Percentiles rank a stretch among this genome's conserved stretches.
Evolutionary conservation across 2,797 vertebrate genomes (phyloP).

Genomic region (Micropoecilia bifurca): DNA sequence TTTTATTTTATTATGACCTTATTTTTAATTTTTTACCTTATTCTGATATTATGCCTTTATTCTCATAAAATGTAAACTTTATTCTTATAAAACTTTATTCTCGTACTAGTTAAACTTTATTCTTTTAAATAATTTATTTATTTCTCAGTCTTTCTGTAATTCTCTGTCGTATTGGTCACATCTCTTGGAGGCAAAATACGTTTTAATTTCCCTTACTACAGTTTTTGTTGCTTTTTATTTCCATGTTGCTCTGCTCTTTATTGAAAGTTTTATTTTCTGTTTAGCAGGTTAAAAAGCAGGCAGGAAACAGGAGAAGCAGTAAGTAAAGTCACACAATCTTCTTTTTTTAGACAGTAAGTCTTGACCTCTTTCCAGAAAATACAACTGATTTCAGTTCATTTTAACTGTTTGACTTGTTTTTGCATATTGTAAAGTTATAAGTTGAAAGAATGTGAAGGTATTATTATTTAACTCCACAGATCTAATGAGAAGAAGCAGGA

Average conservation of each 20-base stretch:
- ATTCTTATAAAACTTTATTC: neutral
- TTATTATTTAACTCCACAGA: neutral
- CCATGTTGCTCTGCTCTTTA: constrained; percentile 1
- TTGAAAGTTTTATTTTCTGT: constrained; percentile 28
- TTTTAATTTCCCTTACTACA: neutral
- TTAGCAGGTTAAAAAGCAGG: constrained; percentile 69
- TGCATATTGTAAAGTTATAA: neutral
- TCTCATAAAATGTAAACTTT: too few relatives aligned
- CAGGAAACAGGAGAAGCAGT: constrained; percentile 42
- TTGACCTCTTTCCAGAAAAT: neutral
- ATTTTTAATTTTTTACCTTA: too few relatives aligned
- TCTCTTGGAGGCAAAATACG: neutral
- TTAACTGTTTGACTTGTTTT: neutral
- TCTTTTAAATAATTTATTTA: neutral
- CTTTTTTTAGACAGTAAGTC: neutral
- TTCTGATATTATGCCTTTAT: too few relatives aligned
- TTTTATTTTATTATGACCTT: too few relatives aligned
- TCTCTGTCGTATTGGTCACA: neutral
- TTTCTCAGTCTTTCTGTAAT: neutral
- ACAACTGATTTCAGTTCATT: neutral
- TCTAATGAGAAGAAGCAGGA: neutral
- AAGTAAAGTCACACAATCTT: constrained; percentile 18
- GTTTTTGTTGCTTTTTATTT: constrained; percentile 8
- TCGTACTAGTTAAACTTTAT: too few relatives aligned
- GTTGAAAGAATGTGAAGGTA: neutral